Evolutionary conservation across 2,113 vertebrate genomes (phyloP).

Genomic region (Artemisiospiza belli): DNA sequence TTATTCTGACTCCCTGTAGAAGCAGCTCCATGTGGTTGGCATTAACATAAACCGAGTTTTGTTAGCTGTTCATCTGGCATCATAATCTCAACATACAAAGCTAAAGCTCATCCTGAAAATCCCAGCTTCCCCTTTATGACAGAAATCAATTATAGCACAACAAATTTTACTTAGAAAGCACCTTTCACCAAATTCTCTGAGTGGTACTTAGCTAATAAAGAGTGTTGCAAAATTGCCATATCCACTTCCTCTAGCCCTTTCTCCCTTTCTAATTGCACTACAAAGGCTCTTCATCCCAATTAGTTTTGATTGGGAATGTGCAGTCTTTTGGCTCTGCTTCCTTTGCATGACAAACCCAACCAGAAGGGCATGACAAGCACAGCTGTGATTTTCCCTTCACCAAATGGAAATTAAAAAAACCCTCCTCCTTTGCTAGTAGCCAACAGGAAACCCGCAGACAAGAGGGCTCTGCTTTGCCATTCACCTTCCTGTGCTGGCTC

Average conservation of each 20-base stretch:
- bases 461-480: constrained; percentile 24
- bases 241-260: constrained; percentile 60
- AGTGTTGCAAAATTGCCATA: constrained; percentile 47
- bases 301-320: constrained; percentile 71
- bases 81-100: constrained; percentile 55
- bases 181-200: constrained; percentile 71
- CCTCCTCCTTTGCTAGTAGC: constrained; percentile 21
- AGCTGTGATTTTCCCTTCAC: constrained; percentile 64
- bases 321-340: constrained; percentile 70
- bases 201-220: constrained; percentile 65
- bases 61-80: constrained; percentile 71
- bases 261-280: constrained; percentile 45
- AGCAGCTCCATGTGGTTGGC: constrained; percentile 70
- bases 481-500: constrained; percentile 60
- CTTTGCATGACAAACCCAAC: constrained; percentile 72
- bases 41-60: constrained; percentile 73
- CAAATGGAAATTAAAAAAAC: constrained; percentile 45
- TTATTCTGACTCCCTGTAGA: constrained; percentile 71
- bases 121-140: constrained; percentile 65
- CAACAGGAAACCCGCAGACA: constrained; percentile 65
- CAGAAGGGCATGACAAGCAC: constrained; percentile 59
- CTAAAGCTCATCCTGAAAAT: constrained; percentile 58
- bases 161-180: constrained; percentile 71
- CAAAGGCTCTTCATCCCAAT: constrained; percentile 65
- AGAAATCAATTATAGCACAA: constrained; percentile 73